Conservation (phyloP, 2,113 vertebrate species). For the Megaptera novaeangliae region DNA sequence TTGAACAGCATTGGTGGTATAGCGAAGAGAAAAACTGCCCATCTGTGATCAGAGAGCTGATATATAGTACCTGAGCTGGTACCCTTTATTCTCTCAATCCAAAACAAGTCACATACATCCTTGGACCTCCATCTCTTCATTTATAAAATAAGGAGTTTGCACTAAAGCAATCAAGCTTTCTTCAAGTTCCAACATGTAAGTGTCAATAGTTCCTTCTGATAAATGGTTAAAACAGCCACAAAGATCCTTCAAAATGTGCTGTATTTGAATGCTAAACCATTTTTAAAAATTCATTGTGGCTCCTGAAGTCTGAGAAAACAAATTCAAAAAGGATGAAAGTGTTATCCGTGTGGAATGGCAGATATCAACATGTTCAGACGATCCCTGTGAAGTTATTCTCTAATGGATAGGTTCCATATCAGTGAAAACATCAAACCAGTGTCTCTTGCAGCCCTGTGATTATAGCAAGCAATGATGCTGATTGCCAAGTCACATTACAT, state of each 20-base stretch:
- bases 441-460: neutral
- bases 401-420: neutral
- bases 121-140: neutral
- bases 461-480: neutral
- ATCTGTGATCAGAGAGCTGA: neutral
- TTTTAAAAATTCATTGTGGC: neutral
- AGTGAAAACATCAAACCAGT: neutral
- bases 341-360: neutral
- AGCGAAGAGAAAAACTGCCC: neutral
- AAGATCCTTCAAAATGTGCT: neutral
- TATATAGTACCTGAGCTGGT: accelerated
- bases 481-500: neutral
- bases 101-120: neutral
- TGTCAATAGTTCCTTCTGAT: neutral
- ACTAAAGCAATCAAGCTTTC: neutral
- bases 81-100: too few species aligned
- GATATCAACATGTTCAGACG: neutral
- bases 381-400: neutral
- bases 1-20: neutral
- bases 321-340: conserved; percentile 3
- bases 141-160: neutral
- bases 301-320: neutral
- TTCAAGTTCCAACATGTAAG: neutral
- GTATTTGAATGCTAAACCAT: neutral
- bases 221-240: neutral